Evolutionary conservation across 1,140 invertebrate genomes (phyloP).

Genomic region (Limonius californicus): DNA sequence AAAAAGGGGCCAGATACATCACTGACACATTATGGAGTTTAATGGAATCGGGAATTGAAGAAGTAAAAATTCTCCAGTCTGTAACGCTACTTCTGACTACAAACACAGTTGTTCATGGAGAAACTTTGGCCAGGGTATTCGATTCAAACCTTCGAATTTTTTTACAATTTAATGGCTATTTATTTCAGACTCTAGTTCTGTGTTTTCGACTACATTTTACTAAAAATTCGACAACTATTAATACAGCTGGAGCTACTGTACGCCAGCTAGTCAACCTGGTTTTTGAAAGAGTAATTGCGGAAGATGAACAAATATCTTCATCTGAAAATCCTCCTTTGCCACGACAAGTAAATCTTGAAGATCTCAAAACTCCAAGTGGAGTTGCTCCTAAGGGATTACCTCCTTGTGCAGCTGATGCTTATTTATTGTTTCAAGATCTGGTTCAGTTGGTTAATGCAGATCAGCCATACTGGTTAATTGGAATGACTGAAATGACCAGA

Average conservation of each 20-base stretch:
- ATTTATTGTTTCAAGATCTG: slow-evolving; percentile 93
- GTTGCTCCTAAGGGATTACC: slow-evolving; percentile 72
- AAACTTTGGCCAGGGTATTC: slow-evolving; percentile 82
- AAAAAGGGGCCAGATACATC: slow-evolving; percentile 86
- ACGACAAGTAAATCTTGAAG: slow-evolving; percentile 65
- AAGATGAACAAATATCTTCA: slow-evolving; percentile 56
- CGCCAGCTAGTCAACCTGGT: slow-evolving; percentile 94
- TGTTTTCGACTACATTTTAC: slow-evolving; percentile 94
- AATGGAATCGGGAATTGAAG: slow-evolving; percentile 89
- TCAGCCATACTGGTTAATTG: slow-evolving; percentile 89
- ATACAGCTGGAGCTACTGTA: slow-evolving; percentile 95
- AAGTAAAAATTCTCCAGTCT: slow-evolving; percentile 95
- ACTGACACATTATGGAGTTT: slow-evolving; percentile 90
- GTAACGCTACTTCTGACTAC: slow-evolving; percentile 92
- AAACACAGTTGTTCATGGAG: slow-evolving; percentile 89
- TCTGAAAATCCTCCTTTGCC: slow-evolving; percentile 40
- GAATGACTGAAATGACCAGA: slow-evolving; percentile 95
- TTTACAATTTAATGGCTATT: too few relatives aligned
- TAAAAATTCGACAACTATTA: slow-evolving; percentile 90
- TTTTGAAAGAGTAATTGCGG: slow-evolving; percentile 87
- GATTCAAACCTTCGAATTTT: too few relatives aligned
- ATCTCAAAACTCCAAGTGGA: slow-evolving; percentile 73
- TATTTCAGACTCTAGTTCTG: slow-evolving; percentile 81
- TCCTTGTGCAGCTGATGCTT: slow-evolving; percentile 91
- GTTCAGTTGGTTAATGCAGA: slow-evolving; percentile 96